Evolutionary conservation across 2,888 invertebrate genomes (phyloP).

Genomic region (Tanypteryx hageni): DNA sequence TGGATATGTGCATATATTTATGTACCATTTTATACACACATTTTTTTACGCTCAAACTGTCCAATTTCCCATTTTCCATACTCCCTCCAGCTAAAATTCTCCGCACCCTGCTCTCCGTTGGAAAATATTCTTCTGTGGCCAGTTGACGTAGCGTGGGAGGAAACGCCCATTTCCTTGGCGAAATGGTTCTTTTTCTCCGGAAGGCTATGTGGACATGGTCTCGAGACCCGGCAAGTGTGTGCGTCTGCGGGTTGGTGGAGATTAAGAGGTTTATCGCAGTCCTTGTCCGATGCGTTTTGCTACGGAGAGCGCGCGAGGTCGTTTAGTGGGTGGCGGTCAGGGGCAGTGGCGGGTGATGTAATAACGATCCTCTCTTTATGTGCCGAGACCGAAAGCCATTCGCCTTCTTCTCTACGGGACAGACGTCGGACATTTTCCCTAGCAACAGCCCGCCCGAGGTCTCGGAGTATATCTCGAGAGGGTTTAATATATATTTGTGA

Average conservation of each 20-base stretch:
- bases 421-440: background rate
- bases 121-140: background rate
- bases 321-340: constrained; percentile 1
- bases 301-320: background rate
- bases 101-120: background rate
- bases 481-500: constrained; percentile 19
- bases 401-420: background rate
- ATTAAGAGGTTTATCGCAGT: background rate
- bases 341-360: background rate
- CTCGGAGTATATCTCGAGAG: background rate
- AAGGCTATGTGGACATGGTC: background rate
- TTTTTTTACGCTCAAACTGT: too few relatives aligned
- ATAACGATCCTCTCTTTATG: background rate
- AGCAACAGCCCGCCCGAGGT: background rate
- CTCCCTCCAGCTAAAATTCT: too few relatives aligned
- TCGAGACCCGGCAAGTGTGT: background rate
- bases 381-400: background rate
- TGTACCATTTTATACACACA: too few relatives aligned
- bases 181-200: background rate
- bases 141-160: background rate
- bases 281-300: background rate
- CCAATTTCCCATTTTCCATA: too few relatives aligned
- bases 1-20: too few relatives aligned
- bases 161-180: background rate
- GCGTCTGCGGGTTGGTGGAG: background rate